These are phyloP conservation scores for Sminthopsis crassicaudata DNA, from an alignment of 2,113 vertebrate genomes.

Conservation along the genomic window DNA sequence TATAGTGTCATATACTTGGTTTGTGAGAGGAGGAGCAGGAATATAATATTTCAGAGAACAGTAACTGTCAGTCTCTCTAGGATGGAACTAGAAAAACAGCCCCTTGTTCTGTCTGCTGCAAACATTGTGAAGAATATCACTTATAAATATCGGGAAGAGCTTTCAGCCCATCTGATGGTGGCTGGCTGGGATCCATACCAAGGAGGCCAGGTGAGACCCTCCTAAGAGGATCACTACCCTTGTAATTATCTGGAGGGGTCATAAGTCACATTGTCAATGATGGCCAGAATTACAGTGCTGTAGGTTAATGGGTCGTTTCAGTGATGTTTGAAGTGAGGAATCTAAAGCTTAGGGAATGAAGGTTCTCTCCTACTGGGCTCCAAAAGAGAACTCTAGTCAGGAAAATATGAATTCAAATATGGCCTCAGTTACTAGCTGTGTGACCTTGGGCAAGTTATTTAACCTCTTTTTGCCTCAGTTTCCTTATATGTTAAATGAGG, in stretches of 20 bases:
- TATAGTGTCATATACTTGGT: neutral
- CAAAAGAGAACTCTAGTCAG: neutral
- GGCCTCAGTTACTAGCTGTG: neutral
- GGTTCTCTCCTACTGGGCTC: neutral
- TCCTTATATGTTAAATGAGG: neutral
- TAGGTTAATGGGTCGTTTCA: neutral
- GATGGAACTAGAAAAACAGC: slow-evolving; percentile 86
- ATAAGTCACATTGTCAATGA: neutral
- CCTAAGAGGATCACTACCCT: neutral
- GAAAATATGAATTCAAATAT: neutral
- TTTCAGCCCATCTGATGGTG: slow-evolving; percentile 90
- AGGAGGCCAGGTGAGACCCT: slow-evolving; percentile 88
- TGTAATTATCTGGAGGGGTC: neutral
- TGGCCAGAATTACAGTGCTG: neutral
- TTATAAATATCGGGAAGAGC: slow-evolving; percentile 92
- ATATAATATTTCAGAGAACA: neutral
- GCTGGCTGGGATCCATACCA: slow-evolving; percentile 89
- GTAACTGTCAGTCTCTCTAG: slow-evolving; percentile 73
- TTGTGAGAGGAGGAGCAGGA: neutral
- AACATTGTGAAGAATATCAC: slow-evolving; percentile 89
- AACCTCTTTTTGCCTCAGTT: neutral
- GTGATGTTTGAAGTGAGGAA: neutral
- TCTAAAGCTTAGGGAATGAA: neutral
- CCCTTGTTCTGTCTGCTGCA: slow-evolving; percentile 89
- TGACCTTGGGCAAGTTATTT: neutral